phyloP scores from a whole-genome alignment of 2,797 vertebrate species.

The Prunella strophiata region DNA sequence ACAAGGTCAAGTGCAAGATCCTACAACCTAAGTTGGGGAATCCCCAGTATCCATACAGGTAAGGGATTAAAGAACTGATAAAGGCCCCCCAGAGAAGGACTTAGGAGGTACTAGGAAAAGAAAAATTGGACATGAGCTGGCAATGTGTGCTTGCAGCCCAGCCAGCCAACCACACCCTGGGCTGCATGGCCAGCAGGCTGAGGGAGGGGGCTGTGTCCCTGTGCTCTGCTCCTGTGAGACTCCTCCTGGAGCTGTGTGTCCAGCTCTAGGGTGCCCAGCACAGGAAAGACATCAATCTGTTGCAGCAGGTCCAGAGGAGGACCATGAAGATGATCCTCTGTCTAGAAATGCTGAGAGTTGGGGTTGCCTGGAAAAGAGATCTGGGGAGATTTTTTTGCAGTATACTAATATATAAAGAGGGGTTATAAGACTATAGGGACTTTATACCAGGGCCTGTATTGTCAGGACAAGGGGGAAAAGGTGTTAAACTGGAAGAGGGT shows the following conservation, averaged over 20 bases:
- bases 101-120: background rate
- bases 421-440: background rate
- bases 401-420: background rate
- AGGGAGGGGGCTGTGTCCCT: background rate
- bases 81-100: rapidly evolving
- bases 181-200: background rate
- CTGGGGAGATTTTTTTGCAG: background rate
- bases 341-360: background rate
- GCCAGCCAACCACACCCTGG: background rate
- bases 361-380: background rate
- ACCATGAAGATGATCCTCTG: background rate
- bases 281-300: background rate
- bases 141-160: background rate
- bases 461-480: background rate
- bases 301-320: background rate
- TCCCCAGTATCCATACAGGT: rapidly evolving
- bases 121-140: rapidly evolving
- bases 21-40: rapidly evolving
- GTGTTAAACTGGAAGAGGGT: background rate
- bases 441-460: background rate
- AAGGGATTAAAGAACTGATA: background rate
- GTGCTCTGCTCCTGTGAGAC: background rate
- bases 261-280: background rate
- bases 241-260: background rate
- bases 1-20: background rate